Evolutionary conservation across 2,113 vertebrate genomes (phyloP).

Genomic region (Nesoenas mayeri): DNA sequence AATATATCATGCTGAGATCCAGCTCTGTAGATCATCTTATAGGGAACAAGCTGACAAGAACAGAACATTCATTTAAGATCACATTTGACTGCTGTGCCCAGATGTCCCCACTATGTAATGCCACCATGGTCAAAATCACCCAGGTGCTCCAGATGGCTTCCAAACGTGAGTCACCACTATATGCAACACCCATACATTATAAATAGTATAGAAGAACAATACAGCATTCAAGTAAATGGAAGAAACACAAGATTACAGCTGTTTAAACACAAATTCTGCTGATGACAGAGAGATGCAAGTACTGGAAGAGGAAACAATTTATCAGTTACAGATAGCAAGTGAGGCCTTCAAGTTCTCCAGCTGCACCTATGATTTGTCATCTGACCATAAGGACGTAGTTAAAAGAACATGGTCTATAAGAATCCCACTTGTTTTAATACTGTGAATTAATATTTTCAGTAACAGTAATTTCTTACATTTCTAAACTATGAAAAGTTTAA

Average conservation of each 20-base stretch:
- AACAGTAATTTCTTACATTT: neutral
- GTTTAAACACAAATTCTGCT: constrained; percentile 30
- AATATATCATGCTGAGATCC: neutral
- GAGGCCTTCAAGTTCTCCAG: neutral
- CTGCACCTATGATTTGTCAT: neutral
- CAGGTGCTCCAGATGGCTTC: constrained; percentile 5
- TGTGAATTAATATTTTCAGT: neutral
- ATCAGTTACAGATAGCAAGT: neutral
- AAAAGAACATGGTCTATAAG: neutral
- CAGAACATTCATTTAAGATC: neutral
- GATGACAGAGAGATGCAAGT: neutral
- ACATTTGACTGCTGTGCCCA: neutral
- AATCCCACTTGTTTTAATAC: neutral
- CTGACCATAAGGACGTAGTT: neutral
- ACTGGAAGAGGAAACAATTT: constrained; percentile 26
- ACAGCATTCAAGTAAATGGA: neutral
- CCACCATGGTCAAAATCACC: neutral
- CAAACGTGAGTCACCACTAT: neutral
- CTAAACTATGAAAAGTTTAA: neutral
- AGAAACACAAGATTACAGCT: constrained; percentile 38
- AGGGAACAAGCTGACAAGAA: neutral
- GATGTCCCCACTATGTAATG: neutral
- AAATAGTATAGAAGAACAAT: constrained; percentile 31
- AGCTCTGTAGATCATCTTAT: neutral
- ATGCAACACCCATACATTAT: constrained; percentile 18